These are phyloP conservation scores for Cactoblastis cactorum DNA, from an alignment of 2,888 invertebrate genomes.

Conservation along the genomic window DNA sequence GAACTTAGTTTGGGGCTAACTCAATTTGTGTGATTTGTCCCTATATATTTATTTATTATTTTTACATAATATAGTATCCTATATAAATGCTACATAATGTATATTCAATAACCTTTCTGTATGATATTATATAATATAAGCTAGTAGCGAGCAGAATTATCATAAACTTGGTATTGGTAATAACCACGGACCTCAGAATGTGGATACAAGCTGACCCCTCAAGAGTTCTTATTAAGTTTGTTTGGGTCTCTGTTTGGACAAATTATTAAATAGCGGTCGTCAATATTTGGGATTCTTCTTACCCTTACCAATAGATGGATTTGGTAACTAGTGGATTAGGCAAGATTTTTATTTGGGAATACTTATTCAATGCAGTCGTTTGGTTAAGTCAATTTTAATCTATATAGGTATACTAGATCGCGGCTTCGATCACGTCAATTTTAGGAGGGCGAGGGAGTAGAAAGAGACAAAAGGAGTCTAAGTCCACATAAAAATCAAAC, in stretches of 20 bases:
- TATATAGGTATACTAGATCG: too few relatives aligned
- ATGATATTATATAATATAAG: too few relatives aligned
- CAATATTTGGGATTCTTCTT: background rate
- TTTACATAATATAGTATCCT: too few relatives aligned
- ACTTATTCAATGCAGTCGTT: too few relatives aligned
- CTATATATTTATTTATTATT: too few relatives aligned
- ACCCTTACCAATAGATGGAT: background rate
- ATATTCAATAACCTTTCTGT: background rate
- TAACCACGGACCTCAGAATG: background rate
- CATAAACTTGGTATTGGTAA: conserved; percentile 1
- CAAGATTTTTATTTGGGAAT: background rate
- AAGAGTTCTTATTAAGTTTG: conserved; percentile 10
- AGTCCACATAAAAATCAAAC: too few relatives aligned
- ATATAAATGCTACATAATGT: background rate
- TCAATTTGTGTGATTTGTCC: too few relatives aligned
- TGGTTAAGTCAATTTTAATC: too few relatives aligned
- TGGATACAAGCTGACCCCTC: background rate
- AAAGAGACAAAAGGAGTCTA: too few relatives aligned
- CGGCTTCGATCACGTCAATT: too few relatives aligned
- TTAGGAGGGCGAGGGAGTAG: too few relatives aligned
- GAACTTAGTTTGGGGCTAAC: too few relatives aligned
- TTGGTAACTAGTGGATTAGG: background rate
- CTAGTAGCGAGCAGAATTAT: conserved; percentile 1
- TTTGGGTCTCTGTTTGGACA: conserved; percentile 6
- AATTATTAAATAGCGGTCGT: conserved; percentile 9